Base-by-base conservation (phyloP, 2,797 vertebrate genomes). In the Miichthys miiuy region DNA sequence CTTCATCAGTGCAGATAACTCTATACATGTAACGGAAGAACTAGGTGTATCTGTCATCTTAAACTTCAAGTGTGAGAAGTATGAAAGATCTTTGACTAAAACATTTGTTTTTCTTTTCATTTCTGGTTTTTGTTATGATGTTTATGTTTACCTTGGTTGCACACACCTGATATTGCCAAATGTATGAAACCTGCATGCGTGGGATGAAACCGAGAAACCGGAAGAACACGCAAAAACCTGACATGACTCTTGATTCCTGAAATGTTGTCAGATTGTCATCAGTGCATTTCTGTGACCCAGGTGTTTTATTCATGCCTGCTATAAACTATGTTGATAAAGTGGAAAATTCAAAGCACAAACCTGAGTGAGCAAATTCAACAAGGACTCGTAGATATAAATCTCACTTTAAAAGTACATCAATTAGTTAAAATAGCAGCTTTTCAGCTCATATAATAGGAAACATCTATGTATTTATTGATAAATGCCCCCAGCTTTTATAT, bases 261-360 rank as follows among this genome's bases (percentile, higher is more conserved):
- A 64, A 51, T 52, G 8, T 56, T 30, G 41, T 62, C 65, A 68
- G n/a, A 14, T 18, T 34, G 30, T 50, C 56, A 55, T 48, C 9
- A 13, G 17, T 23, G n/a, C 11, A 9, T 71, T 55, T 75, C 12
- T 62, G 16, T 27, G 38, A 56, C 46, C 16, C 18, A 4, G 55
- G 18, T 44, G 18, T 52, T 64, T 27, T 34, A 60, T 64, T 27
- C 27, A 46, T 67, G 75, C 30, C 64, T 60, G 23, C 18, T 34
- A 34, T 34, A 55, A 65, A 55, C 6, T 46, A 66, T 30, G 51
- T 27, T 68, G 30, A 20, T 30, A 11, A 23, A 42, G 18, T 34
- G n/a, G 3, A 25, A 63, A 63, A 27, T 16, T 50, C 3, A 30
- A 21, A 67, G 48, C 48, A 27, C 23, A 80, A 81, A 74, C 67